These are phyloP conservation scores for Agrotis clavis DNA, from an alignment of 2,888 invertebrate genomes.

Conservation along the genomic window DNA sequence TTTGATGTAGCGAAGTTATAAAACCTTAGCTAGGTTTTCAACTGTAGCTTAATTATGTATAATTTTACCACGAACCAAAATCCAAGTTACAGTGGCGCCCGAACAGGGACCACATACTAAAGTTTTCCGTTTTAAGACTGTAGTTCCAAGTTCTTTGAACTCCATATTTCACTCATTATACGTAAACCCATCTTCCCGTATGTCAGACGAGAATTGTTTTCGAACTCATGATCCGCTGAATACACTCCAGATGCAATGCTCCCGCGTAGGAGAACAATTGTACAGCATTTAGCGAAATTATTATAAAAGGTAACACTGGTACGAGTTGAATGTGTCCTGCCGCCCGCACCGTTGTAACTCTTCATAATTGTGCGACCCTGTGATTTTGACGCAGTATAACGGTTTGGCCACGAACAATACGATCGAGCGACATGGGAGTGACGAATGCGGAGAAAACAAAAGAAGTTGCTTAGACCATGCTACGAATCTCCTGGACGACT, in stretches of 20 bases:
- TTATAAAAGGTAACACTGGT: constrained; percentile 40
- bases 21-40: too few species aligned
- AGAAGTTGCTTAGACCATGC: too few species aligned
- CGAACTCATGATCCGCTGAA: constrained; percentile 6
- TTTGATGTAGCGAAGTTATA: too few species aligned
- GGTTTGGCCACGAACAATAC: not conserved
- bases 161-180: constrained; percentile 7
- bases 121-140: not conserved
- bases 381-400: constrained; percentile 30
- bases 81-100: too few species aligned
- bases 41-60: too few species aligned
- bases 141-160: not conserved
- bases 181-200: constrained; percentile 4
- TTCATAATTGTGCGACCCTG: constrained; percentile 32
- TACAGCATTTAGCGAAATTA: constrained; percentile 38
- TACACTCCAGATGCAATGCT: constrained; percentile 25
- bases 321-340: constrained; percentile 36
- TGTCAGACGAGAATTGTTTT: constrained; percentile 18
- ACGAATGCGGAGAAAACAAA: not conserved
- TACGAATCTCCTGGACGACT: not conserved
- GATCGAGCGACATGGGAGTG: not conserved
- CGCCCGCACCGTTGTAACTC: constrained; percentile 6
- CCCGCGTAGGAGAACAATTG: constrained; percentile 12
- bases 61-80: too few species aligned
- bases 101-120: not conserved